A percentile compares a stretch with the other conserved stretches of the same genome.
These are phyloP conservation scores for Gulo gulo DNA, from an alignment of 2,113 vertebrate species.

Conservation along the genomic window DNA sequence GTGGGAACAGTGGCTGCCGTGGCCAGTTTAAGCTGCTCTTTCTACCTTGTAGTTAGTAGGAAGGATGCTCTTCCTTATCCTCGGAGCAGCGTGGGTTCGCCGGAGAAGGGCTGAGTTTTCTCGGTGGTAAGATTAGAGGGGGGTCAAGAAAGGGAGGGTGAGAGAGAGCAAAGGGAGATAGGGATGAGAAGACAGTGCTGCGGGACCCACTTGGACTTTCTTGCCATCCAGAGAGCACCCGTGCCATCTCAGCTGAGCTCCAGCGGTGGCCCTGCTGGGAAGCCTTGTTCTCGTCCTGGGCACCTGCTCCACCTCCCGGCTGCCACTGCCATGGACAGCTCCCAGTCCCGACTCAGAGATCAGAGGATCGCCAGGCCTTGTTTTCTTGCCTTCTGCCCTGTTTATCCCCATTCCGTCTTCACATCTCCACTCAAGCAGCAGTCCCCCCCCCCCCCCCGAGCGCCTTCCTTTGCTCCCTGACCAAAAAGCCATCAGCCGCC, in stretches of 20 bases:
- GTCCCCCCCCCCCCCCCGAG: background rate
- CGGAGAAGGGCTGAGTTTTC: background rate
- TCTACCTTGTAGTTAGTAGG: too few species aligned
- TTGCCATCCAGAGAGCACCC: too few species aligned
- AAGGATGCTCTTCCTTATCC: background rate
- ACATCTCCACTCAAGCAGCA: too few species aligned
- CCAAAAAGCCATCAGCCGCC: too few species aligned
- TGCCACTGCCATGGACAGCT: fast-evolving
- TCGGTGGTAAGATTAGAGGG: background rate
- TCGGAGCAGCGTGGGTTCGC: background rate
- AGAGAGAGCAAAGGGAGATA: background rate
- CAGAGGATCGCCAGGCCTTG: fast-evolving
- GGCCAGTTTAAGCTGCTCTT: fast-evolving
- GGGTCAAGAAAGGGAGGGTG: too few species aligned
- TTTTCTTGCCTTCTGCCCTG: background rate
- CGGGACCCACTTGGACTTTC: fast-evolving
- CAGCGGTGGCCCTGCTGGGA: fast-evolving
- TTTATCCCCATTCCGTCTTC: background rate
- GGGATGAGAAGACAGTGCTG: background rate
- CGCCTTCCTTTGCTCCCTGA: background rate
- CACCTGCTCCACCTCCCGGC: fast-evolving
- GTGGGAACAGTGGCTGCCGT: fast-evolving
- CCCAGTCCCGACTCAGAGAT: fast-evolving
- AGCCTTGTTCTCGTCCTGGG: fast-evolving
- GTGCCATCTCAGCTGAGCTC: fast-evolving